Evolutionary conservation across 2,113 vertebrate species (phyloP).

Genomic region (Tragelaphus imberbis): DNA sequence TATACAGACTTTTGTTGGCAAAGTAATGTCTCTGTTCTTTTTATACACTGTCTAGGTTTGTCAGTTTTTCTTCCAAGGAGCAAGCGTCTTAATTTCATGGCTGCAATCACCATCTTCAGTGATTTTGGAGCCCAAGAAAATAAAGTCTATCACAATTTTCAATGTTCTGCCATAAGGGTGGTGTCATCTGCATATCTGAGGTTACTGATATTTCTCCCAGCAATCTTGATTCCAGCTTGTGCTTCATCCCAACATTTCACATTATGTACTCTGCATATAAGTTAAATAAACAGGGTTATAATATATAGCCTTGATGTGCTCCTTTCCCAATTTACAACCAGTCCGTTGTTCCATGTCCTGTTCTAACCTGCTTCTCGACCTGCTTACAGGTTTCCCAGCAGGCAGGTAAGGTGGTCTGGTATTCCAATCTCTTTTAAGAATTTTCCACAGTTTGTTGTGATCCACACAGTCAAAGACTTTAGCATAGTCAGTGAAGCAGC

Average conservation of each 20-base stretch:
- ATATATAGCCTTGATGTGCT: background rate
- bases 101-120: background rate
- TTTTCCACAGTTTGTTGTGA: background rate
- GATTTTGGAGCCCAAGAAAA: background rate
- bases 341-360: background rate
- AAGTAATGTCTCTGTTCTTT: background rate
- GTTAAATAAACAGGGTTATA: background rate
- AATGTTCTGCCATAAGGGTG: background rate
- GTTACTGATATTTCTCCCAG: background rate
- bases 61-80: background rate
- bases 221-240: background rate
- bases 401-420: background rate
- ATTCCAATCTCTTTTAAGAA: background rate
- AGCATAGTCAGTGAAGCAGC: background rate
- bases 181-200: background rate
- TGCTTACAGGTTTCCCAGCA: background rate
- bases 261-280: background rate
- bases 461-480: background rate
- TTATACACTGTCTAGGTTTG: background rate
- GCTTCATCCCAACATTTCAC: background rate
- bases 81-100: background rate
- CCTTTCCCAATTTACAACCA: background rate
- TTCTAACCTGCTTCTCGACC: background rate
- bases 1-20: background rate
- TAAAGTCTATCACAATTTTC: background rate